Conservation (phyloP, 1,140 invertebrate species). For the Ceratina australensis region DNA sequence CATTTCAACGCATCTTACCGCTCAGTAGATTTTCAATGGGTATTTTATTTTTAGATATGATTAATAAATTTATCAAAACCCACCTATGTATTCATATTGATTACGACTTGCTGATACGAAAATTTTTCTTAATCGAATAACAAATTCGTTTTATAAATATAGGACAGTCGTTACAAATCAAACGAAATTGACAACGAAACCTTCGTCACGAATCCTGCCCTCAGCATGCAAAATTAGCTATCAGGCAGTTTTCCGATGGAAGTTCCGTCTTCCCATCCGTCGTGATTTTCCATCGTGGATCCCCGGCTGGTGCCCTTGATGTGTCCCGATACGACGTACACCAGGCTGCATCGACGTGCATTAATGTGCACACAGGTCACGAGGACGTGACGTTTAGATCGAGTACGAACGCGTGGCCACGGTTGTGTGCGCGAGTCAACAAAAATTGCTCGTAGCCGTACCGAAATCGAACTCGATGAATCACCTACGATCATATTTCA, state of each 20-base stretch:
- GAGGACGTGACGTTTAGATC: slow-evolving; percentile 27
- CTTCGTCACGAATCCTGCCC: no score
- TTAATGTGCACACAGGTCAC: slow-evolving; percentile 14
- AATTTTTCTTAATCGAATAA: no score
- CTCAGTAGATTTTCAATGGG: no score
- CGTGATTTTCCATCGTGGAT: slow-evolving; percentile 43
- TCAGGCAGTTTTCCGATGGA: slow-evolving; percentile 4
- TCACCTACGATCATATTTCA: slow-evolving; percentile 4
- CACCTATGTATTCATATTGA: no score
- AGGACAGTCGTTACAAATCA: no score
- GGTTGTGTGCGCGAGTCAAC: slow-evolving; percentile 15
- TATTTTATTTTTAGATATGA: no score
- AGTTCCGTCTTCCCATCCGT: background rate
- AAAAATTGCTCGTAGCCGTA: slow-evolving; percentile 10
- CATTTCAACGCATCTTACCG: no score
- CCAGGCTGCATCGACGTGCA: background rate
- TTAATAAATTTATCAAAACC: no score
- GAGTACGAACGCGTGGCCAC: background rate
- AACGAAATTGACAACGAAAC: no score
- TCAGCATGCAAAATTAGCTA: no score
- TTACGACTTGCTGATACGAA: no score
- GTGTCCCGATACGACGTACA: slow-evolving; percentile 18
- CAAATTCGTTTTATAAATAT: no score
- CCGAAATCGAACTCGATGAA: slow-evolving; percentile 17
- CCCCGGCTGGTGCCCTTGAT: slow-evolving; percentile 30